Base-by-base conservation (phyloP, 2,113 vertebrate genomes). In the Azemiops feae region DNA sequence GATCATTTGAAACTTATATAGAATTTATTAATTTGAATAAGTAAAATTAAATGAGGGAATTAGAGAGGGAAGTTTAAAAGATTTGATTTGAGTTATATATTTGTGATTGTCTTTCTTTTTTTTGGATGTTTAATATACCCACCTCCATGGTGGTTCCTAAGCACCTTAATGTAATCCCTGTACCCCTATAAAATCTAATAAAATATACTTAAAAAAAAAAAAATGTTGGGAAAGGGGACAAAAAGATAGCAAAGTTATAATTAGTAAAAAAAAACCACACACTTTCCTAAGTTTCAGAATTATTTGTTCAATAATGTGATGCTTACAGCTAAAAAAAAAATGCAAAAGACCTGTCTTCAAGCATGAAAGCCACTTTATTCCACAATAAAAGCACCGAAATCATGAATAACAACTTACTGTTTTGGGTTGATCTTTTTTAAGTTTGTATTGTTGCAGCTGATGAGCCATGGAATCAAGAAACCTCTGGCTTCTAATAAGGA, bases 401-500 rank as follows among this genome's bases (percentile, higher is more conserved):
- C 20, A 69, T 90, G 25, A 69, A 88, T 14, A n/a, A 43, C 34
- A 34, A 93, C 89, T 93, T 93, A 90, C 92, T 1, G 30, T 53
- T 93, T 93, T 93, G 23, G 81, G 47, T 14, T 87, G 89, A 52
- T 95, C 97, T 91, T 97, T 96, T 93, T 94, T 96, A 45, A 94
- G 55, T 53, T 93, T 95, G 91, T 97, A 93, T 57, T 96, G 96
- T 90, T 97, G 96, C 94, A 96, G 95, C 53, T 96, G 97, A 47
- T 58, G 91, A 23, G 93, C 89, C 60, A 97, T 95, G 50, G 95
- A 96, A 52, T 95, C 96, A 94, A 96, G 96, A 92, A 97, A 93
- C 50, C 85, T 95, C 47, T 95, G 95, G 6, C 95, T 96, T 64
- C 91, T 90, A 30, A 97, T 94, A 25, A 96, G 93, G 89, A 97